These are phyloP conservation scores for Diarsia dahlii DNA, from an alignment of 2,888 invertebrate species.

Conservation along the genomic window DNA sequence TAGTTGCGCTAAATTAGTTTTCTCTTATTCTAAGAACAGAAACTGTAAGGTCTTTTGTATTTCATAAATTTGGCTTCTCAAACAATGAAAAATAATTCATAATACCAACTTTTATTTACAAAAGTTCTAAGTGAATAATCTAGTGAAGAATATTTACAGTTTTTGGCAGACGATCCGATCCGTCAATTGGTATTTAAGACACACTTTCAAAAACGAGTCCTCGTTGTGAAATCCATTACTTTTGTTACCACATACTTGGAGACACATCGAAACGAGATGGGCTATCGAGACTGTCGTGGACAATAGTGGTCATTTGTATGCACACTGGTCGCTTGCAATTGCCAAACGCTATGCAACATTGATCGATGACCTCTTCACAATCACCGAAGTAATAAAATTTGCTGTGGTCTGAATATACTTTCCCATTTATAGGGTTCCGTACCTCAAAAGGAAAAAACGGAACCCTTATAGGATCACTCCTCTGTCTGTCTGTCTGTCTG, in stretches of 20 bases:
- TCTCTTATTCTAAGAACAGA: not conserved
- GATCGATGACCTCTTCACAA: not conserved
- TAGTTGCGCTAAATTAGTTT: not conserved
- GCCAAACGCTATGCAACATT: constrained; percentile 8
- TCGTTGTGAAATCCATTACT: constrained; percentile 8
- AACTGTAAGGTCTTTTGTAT: not conserved
- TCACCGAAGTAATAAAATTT: too few relatives aligned
- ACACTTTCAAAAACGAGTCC: constrained; percentile 9
- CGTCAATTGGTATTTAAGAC: not conserved
- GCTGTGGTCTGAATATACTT: too few relatives aligned
- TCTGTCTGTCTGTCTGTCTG: too few relatives aligned
- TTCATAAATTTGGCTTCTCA: too few relatives aligned
- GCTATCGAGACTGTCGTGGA: not conserved
- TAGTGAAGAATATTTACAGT: not conserved
- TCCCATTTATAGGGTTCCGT: too few relatives aligned
- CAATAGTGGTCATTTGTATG: constrained; percentile 35
- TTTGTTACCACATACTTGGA: constrained; percentile 29
- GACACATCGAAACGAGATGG: constrained; percentile 15
- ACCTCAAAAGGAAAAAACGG: too few relatives aligned
- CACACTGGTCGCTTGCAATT: constrained; percentile 14
- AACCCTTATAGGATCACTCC: too few relatives aligned
- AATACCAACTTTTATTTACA: not conserved
- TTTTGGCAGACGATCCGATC: not conserved
- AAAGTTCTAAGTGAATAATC: not conserved
- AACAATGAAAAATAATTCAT: not conserved